phyloP scores from a whole-genome alignment of 1,140 invertebrate species.

The Drosophila punjabiensis region DNA sequence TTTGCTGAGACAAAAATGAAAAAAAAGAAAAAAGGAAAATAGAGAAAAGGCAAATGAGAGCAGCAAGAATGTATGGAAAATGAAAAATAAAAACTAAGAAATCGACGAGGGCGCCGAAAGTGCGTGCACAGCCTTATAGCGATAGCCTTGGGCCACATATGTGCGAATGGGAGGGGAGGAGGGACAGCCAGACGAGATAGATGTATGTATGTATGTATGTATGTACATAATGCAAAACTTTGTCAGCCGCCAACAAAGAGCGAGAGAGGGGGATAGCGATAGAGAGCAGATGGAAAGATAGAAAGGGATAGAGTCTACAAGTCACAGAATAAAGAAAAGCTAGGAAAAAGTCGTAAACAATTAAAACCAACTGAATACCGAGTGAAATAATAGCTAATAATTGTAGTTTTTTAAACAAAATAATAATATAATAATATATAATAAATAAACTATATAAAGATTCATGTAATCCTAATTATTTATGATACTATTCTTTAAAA shows the following conservation, averaged over 20 bases:
- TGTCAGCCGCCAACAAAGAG: conserved; percentile 26
- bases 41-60: conserved; percentile 26
- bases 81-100: conserved; percentile 34
- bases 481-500: too few species aligned
- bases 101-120: conserved; percentile 55
- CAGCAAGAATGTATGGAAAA: conserved; percentile 39
- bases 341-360: neutral
- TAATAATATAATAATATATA: too few species aligned
- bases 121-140: conserved; percentile 31
- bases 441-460: too few species aligned
- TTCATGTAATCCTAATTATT: too few species aligned
- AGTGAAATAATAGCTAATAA: neutral
- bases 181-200: conserved; percentile 13
- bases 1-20: conserved; percentile 14
- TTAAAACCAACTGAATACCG: neutral
- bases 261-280: neutral
- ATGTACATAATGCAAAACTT: conserved; percentile 68
- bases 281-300: neutral
- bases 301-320: neutral
- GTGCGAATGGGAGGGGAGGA: conserved; percentile 36
- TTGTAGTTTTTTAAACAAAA: too few species aligned
- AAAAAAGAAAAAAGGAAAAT: neutral
- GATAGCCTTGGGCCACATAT: conserved; percentile 50
- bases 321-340: neutral
- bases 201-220: conserved; percentile 22